These are phyloP conservation scores for Chrysopilus asiliformis DNA, from an alignment of 2,888 invertebrate genomes.

Conservation along the genomic window DNA sequence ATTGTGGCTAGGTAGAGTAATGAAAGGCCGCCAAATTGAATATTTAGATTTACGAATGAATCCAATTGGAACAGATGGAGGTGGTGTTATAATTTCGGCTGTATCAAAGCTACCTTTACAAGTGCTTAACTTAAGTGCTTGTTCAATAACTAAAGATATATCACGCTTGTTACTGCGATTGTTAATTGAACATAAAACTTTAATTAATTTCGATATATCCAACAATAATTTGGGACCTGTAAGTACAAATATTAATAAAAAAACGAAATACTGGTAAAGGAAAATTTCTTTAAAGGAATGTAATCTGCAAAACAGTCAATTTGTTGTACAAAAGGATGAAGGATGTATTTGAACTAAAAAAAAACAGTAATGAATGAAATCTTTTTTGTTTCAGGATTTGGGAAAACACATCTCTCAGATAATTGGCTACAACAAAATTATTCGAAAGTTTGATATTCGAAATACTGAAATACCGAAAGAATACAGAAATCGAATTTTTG, in stretches of 20 bases:
- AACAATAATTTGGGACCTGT: slow-evolving; percentile 30
- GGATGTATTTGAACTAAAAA: background rate
- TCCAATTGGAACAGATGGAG: slow-evolving; percentile 34
- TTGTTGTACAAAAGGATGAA: background rate
- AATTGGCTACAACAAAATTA: slow-evolving; percentile 25
- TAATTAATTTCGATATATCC: slow-evolving; percentile 25
- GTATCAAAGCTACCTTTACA: slow-evolving; percentile 23
- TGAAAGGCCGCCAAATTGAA: slow-evolving; percentile 22
- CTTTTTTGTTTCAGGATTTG: slow-evolving; percentile 23
- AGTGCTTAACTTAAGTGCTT: slow-evolving; percentile 26
- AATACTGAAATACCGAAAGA: slow-evolving; percentile 27
- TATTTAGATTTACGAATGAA: slow-evolving; percentile 28
- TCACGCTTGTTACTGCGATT: slow-evolving; percentile 28
- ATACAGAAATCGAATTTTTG: slow-evolving; percentile 23
- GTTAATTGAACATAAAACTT: slow-evolving; percentile 24
- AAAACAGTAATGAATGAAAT: background rate
- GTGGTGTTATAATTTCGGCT: slow-evolving; percentile 27
- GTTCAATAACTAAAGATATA: slow-evolving; percentile 25
- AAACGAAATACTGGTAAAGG: too few species aligned
- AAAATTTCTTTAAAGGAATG: too few species aligned
- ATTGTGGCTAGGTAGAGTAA: slow-evolving; percentile 24
- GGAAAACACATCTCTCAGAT: slow-evolving; percentile 28
- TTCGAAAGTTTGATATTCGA: slow-evolving; percentile 26
- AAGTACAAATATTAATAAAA: slow-evolving; percentile 1
- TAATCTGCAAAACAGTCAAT: too few species aligned